phyloP scores from a whole-genome alignment of 2,113 vertebrate species.

The Pygoscelis antarcticus region DNA sequence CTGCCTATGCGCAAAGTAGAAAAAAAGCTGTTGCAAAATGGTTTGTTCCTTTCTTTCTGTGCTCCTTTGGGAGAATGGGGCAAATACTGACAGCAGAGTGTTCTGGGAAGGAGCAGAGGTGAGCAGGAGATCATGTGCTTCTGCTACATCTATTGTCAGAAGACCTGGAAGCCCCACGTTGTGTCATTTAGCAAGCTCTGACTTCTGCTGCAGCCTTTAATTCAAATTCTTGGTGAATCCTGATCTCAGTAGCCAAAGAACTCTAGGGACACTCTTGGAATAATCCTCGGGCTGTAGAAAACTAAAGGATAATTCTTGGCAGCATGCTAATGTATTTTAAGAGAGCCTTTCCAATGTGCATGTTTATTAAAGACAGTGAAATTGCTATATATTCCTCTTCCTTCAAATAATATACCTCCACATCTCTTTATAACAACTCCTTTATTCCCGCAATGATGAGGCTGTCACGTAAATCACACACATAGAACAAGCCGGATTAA shows the following conservation, averaged over 20 bases:
- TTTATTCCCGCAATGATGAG: not conserved
- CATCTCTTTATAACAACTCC: not conserved
- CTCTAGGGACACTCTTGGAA: not conserved
- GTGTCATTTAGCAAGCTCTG: not conserved
- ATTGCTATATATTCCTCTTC: not conserved
- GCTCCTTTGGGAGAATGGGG: not conserved
- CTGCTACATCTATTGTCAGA: not conserved
- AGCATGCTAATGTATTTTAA: not conserved
- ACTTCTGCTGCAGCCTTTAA: not conserved
- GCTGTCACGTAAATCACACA: not conserved
- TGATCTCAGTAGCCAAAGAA: not conserved
- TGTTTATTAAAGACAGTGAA: not conserved
- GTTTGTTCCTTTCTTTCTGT: not conserved
- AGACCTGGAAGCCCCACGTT: not conserved
- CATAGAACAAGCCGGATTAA: slow-evolving; percentile 19
- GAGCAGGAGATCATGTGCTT: not conserved
- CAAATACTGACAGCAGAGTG: not conserved
- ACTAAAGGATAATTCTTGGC: not conserved
- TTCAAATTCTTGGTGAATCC: not conserved
- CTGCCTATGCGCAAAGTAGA: not conserved
- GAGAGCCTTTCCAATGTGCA: not conserved
- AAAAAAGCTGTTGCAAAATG: not conserved
- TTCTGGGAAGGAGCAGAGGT: not conserved
- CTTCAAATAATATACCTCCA: not conserved
- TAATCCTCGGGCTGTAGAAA: not conserved